Base-by-base conservation (phyloP, 2,888 invertebrate species). In the Leucophenga montana region DNA sequence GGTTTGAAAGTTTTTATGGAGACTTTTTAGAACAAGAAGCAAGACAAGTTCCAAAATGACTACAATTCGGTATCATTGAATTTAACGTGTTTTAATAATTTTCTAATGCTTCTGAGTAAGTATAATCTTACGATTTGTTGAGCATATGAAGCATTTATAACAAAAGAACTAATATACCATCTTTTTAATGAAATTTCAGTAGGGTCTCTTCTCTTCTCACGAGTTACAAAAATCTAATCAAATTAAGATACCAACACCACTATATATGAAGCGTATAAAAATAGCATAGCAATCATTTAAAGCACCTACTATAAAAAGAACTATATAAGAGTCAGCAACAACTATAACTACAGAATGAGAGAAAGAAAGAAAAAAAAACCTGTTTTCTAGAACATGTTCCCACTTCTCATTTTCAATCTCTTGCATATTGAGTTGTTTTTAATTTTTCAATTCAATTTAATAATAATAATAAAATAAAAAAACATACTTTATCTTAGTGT, bases 371-470 rank as follows among this genome's bases (percentile, higher is more conserved):
- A 56, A 77, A 75, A 81, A 74, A 79, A 80, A 80, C 80, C 80
- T 71, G 80, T 81, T 84, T 75, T 33, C 84, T 84, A 81, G 80
- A 81, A 84, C 76, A 75, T 77, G 81, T 75, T 83, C 70, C 48
- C 27, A 14, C 64, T 61, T 64, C 69, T 27, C 27, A 27, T 27
- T 27, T 27, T 27, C 39, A 11, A 11, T 39, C 39, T 39, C 9
- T 3, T 8, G 11, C 39, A 39, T 39, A 39, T 11, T 68, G 75
- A 78, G 76, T 73, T 71, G 66, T 39, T 39, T 39, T 39, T 8
- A 39, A 39, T 5, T 39, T 39, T 39, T 39, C 39, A 39, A 39
- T 39, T 39, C 39, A 39, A 39, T 39, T 46, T 18, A 56, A 33
- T 39, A 56, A 56, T 11, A 54, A 33, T 54, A 33, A 31, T 5